A percentile compares a stretch with the other conserved stretches of the same genome.
Conservation (phyloP, 2,888 invertebrate species). For the Perdita meconis region DNA sequence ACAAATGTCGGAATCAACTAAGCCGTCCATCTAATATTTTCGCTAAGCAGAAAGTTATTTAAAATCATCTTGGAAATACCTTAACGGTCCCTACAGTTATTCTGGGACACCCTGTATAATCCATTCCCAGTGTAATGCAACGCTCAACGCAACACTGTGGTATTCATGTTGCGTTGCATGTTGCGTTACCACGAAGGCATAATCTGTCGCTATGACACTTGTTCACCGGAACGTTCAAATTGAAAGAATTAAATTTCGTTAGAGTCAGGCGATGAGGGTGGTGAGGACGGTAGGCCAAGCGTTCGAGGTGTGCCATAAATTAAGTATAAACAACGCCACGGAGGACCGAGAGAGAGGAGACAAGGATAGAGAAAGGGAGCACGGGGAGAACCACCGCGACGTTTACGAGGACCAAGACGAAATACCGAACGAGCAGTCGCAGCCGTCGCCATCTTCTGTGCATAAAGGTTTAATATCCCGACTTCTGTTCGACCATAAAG, state of each 20-base stretch:
- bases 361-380: slow-evolving; percentile 74
- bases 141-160: too few species aligned
- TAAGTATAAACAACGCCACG: slow-evolving; percentile 88
- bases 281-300: slow-evolving; percentile 99
- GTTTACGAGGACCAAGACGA: slow-evolving; percentile 85
- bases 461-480: slow-evolving; percentile 77
- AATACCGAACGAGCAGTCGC: slow-evolving; percentile 82
- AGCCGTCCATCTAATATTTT: too few species aligned
- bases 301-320: slow-evolving; percentile 99
- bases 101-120: too few species aligned
- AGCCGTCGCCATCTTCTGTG: slow-evolving; percentile 80
- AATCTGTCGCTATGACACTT: too few species aligned
- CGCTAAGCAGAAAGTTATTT: too few species aligned
- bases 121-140: too few species aligned
- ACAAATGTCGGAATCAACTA: too few species aligned
- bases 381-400: slow-evolving; percentile 80
- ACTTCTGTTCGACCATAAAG: slow-evolving; percentile 28
- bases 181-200: too few species aligned
- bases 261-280: slow-evolving; percentile 99
- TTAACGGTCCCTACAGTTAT: too few species aligned
- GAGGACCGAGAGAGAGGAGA: slow-evolving; percentile 80
- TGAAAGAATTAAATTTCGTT: slow-evolving; percentile 73
- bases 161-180: too few species aligned
- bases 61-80: too few species aligned
- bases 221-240: slow-evolving; percentile 35